Base-by-base conservation (phyloP, 2,888 invertebrate species). In the Hypselothyrea guttata region DNA sequence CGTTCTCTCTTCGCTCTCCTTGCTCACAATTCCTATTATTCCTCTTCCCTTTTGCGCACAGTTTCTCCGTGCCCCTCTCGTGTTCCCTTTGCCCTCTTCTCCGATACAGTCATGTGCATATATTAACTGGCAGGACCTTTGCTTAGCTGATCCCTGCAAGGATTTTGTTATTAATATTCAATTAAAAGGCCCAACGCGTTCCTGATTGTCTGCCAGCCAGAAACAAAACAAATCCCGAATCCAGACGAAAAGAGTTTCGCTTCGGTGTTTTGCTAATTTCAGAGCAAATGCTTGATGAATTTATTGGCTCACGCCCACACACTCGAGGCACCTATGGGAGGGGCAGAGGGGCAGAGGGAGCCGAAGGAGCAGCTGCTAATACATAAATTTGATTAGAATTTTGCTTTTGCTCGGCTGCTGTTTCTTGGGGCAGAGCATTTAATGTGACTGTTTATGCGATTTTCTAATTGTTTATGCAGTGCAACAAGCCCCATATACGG, bases 151-250 rank as follows among this genome's bases (percentile, higher is more conserved):
- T 63, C 64, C 60, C 45, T 78, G 83, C 77, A 66, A 22, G 79
- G 79, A 84, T 84, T 81, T 82, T 72, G 72, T 78, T 75, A 81
- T 81, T 81, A 81, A 81, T 84, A 81, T 81, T 81, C 85, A 81
- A 81, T 81, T 84, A 79, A 74, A 76, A 67, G 62, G 49, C 55
- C 51, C 11, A n/a, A 8, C 8, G 13, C 7, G 2, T 41, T 41
- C 22, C 5, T 5, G 22, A 22, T 22, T 22, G 22, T 22, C 27
- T 13, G 38, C 4, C 1, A 9, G 3, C 28, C 63, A 31, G 13
- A 38, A n/a, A 45, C 38, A 13, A 45, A 45, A 16, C 22, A 22
- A n/a, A n/a, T n/a, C n/a, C 28, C 22, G 11, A 35, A 35, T 22
- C 8, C 7, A 44, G 4, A 8, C 27, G n/a, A 15, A 8, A 9